Conservation (phyloP, 2,888 invertebrate genomes). For the Pseudoips prasinana region DNA sequence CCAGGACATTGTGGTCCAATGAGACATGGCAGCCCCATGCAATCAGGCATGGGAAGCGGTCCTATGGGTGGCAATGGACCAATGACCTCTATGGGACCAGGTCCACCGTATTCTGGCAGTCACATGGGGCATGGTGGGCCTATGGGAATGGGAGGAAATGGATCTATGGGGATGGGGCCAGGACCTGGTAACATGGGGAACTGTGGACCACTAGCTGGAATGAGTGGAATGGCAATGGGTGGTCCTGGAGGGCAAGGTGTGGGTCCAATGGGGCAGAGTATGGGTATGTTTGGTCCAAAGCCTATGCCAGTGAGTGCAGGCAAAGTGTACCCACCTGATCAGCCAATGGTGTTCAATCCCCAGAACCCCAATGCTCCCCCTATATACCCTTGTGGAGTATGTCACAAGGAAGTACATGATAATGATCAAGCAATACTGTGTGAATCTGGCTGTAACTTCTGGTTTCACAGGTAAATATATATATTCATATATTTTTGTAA, state of each 20-base stretch:
- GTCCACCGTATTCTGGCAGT: slow-evolving; percentile 72
- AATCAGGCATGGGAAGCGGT: slow-evolving; percentile 80
- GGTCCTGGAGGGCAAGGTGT: slow-evolving; percentile 77
- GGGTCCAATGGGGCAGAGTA: slow-evolving; percentile 83
- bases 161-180: slow-evolving; percentile 74
- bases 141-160: slow-evolving; percentile 75
- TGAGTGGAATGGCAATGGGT: slow-evolving; percentile 80
- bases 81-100: slow-evolving; percentile 75
- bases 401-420: slow-evolving; percentile 99
- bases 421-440: slow-evolving; percentile 99
- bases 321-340: slow-evolving; percentile 96
- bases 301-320: slow-evolving; percentile 96
- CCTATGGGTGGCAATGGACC: slow-evolving; percentile 80
- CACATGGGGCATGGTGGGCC: slow-evolving; percentile 80
- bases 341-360: slow-evolving; percentile 98
- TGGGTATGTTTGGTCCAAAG: slow-evolving; percentile 88
- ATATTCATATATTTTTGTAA: slow-evolving; percentile 4
- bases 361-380: slow-evolving; percentile 99
- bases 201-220: slow-evolving; percentile 75
- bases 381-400: slow-evolving; percentile 98
- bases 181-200: slow-evolving; percentile 75
- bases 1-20: slow-evolving; percentile 79
- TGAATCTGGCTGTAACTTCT: slow-evolving; percentile 99
- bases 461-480: slow-evolving; percentile 92
- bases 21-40: slow-evolving; percentile 80